phyloP scores from a whole-genome alignment of 2,113 vertebrate species.

The Hippoglossus stenolepis region DNA sequence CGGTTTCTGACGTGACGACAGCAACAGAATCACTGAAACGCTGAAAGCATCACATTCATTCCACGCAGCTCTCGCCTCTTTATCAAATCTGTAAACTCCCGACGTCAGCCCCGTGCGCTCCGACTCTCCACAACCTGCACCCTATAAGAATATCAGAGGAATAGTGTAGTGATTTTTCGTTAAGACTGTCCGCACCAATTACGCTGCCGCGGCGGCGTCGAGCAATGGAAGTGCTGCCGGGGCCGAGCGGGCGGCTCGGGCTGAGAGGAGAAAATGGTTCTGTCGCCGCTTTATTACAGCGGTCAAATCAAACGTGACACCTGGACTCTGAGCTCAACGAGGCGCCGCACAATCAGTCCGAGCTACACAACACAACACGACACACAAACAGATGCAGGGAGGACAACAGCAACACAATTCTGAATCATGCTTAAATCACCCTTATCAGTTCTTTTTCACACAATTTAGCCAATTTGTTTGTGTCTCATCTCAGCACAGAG shows the following conservation, averaged over 20 bases:
- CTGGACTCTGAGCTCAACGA: constrained; percentile 39
- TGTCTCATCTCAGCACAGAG: background rate
- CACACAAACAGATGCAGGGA: constrained; percentile 13
- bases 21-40: background rate
- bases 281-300: constrained; percentile 70
- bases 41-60: background rate
- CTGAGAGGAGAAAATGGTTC: constrained; percentile 70
- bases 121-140: constrained; percentile 32
- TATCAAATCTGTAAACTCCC: constrained; percentile 22
- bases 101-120: constrained; percentile 7
- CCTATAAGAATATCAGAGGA: constrained; percentile 50
- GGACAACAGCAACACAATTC: background rate
- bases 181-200: constrained; percentile 65
- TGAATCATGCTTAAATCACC: background rate
- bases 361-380: background rate
- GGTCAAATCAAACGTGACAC: constrained; percentile 77
- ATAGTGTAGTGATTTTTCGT: constrained; percentile 61
- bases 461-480: background rate
- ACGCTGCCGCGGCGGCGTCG: background rate
- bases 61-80: background rate
- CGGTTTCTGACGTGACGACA: too few relatives aligned
- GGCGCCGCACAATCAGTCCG: background rate
- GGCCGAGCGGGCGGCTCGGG: constrained; percentile 28
- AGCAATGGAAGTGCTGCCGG: constrained; percentile 20
- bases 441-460: background rate